These are phyloP conservation scores for Parnassius apollo DNA, from an alignment of 2,888 invertebrate genomes.

Conservation along the genomic window DNA sequence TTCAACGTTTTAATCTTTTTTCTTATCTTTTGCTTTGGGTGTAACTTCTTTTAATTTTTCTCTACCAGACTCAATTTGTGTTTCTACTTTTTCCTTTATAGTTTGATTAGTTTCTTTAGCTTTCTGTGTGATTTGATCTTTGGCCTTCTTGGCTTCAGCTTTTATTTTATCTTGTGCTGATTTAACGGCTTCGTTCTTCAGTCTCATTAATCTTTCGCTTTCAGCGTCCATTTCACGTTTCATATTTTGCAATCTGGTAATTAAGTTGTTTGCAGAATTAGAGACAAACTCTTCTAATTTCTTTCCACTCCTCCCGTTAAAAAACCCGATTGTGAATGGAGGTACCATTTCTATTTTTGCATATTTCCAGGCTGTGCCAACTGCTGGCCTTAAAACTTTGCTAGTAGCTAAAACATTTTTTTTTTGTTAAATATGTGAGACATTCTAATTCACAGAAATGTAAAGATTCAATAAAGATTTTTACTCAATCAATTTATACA, in stretches of 20 bases:
- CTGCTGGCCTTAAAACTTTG: slow-evolving; percentile 41
- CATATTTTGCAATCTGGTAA: slow-evolving; percentile 37
- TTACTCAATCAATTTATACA: no score
- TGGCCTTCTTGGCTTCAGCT: slow-evolving; percentile 42
- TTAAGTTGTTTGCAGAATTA: slow-evolving; percentile 39
- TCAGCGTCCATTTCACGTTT: slow-evolving; percentile 52
- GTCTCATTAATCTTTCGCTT: slow-evolving; percentile 37
- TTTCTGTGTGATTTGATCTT: slow-evolving; percentile 37
- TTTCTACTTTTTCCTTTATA: slow-evolving; percentile 30
- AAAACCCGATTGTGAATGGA: slow-evolving; percentile 50
- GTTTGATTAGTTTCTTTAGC: slow-evolving; percentile 39
- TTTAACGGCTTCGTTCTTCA: slow-evolving; percentile 45
- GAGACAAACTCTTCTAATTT: slow-evolving; percentile 46
- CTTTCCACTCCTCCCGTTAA: slow-evolving; percentile 50
- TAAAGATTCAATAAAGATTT: not conserved
- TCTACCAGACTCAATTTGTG: slow-evolving; percentile 28
- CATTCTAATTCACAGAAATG: no score
- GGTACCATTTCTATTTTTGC: slow-evolving; percentile 66
- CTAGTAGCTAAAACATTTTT: slow-evolving; percentile 47
- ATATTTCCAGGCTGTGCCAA: slow-evolving; percentile 57
- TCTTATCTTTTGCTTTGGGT: slow-evolving; percentile 1
- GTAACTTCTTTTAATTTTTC: slow-evolving; percentile 9
- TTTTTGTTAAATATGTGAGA: not conserved
- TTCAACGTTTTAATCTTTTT: not conserved
- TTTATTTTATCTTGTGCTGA: slow-evolving; percentile 46